Evolutionary conservation across 2,888 invertebrate genomes (phyloP).

Genomic region (Cantharis lateralis): DNA sequence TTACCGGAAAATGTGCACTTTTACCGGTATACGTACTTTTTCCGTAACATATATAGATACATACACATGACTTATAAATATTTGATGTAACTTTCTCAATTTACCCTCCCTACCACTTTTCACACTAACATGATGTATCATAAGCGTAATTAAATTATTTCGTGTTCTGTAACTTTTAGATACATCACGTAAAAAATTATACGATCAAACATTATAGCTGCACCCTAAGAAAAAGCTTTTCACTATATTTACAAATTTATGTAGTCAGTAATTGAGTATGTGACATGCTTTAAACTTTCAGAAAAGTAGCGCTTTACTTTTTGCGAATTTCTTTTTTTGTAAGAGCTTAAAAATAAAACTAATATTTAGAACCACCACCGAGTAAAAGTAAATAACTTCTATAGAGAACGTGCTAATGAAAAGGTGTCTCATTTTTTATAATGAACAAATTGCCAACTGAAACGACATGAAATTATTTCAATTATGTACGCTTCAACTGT

Average conservation of each 20-base stretch:
- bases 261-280: not conserved
- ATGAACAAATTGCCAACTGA: not conserved
- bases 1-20: too few relatives aligned
- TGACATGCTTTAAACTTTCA: not conserved
- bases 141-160: not conserved
- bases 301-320: not conserved
- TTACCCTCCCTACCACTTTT: not conserved
- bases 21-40: too few relatives aligned
- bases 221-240: not conserved
- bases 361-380: not conserved
- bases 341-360: not conserved
- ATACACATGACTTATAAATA: not conserved
- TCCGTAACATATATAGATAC: too few relatives aligned
- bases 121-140: not conserved
- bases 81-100: not conserved
- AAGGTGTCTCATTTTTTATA: not conserved
- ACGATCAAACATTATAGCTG: not conserved
- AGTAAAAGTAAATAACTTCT: not conserved
- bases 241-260: not conserved
- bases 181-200: not conserved
- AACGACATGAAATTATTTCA: not conserved
- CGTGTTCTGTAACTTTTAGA: not conserved
- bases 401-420: not conserved
- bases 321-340: not conserved
- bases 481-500: not conserved